Conservation (phyloP, 92 coral and sea anemone genomes). For the Diadumene lineata region DNA sequence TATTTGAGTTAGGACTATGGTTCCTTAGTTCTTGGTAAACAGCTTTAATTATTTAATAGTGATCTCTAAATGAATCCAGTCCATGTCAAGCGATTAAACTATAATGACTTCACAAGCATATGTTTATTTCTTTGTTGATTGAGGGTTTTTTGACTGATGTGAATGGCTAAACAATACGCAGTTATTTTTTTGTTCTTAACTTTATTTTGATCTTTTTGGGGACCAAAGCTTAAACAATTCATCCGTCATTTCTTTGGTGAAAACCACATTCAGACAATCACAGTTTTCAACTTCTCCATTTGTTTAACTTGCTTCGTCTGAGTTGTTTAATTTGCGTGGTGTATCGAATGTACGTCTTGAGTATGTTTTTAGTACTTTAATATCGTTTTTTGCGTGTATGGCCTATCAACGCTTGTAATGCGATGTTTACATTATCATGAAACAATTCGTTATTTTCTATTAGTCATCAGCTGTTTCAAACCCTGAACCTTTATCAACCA, state of each 20-base stretch:
- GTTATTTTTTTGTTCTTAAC: conserved; percentile 22
- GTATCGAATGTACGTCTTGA: conserved; percentile 1
- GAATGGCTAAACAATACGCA: conserved; percentile 4
- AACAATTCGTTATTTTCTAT: conserved; percentile 61
- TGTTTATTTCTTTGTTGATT: conserved; percentile 9
- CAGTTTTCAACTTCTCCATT: not conserved
- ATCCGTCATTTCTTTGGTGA: not conserved
- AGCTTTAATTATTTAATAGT: conserved; percentile 74
- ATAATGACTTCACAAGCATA: conserved; percentile 24
- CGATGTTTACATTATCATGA: conserved; percentile 60
- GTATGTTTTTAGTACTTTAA: conserved; percentile 43
- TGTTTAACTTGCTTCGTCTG: too few relatives aligned
- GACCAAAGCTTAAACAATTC: conserved; percentile 7
- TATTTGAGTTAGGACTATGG: conserved; percentile 45
- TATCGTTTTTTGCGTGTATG: conserved; percentile 54
- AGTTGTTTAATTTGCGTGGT: too few relatives aligned
- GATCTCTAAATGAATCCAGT: conserved; percentile 52
- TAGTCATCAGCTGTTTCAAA: conserved; percentile 63
- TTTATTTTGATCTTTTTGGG: conserved; percentile 38
- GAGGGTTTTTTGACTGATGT: not conserved
- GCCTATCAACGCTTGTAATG: conserved; percentile 33
- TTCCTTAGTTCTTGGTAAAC: conserved; percentile 59
- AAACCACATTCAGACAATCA: not conserved
- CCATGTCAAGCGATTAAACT: conserved; percentile 59
- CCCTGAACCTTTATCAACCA: not conserved